These are phyloP conservation scores for Punctoribates punctum DNA, from an alignment of 2,888 invertebrate genomes.

Conservation along the genomic window DNA sequence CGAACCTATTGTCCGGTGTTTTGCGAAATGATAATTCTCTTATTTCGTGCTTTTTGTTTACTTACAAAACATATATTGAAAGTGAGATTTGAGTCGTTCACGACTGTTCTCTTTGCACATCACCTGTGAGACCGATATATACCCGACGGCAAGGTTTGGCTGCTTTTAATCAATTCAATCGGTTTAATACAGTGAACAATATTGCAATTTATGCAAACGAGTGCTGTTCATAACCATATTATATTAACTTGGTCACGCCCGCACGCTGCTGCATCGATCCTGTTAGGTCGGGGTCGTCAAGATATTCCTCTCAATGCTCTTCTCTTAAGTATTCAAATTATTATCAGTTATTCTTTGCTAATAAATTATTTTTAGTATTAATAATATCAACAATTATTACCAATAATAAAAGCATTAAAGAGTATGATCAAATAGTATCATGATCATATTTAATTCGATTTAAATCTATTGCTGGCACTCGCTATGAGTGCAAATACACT, in stretches of 20 bases:
- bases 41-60: background rate
- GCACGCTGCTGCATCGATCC: background rate
- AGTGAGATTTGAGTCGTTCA: background rate
- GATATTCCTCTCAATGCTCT: background rate
- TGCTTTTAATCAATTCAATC: background rate
- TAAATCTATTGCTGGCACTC: too few relatives aligned
- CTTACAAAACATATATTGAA: background rate
- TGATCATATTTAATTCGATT: too few relatives aligned
- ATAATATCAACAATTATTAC: too few relatives aligned
- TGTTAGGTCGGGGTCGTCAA: constrained; percentile 5
- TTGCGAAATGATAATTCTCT: too few relatives aligned
- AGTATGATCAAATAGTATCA: too few relatives aligned
- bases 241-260: background rate
- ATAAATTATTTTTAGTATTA: too few relatives aligned
- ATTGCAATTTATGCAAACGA: constrained; percentile 11
- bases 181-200: background rate
- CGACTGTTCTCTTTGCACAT: background rate
- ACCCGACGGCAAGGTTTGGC: constrained; percentile 12
- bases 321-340: background rate
- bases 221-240: background rate
- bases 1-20: too few relatives aligned
- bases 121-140: constrained; percentile 8
- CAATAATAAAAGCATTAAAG: too few relatives aligned
- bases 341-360: too few relatives aligned
- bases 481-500: too few relatives aligned